phyloP scores from a whole-genome alignment of 2,797 vertebrate genomes.

The Sebastes umbrosus region DNA sequence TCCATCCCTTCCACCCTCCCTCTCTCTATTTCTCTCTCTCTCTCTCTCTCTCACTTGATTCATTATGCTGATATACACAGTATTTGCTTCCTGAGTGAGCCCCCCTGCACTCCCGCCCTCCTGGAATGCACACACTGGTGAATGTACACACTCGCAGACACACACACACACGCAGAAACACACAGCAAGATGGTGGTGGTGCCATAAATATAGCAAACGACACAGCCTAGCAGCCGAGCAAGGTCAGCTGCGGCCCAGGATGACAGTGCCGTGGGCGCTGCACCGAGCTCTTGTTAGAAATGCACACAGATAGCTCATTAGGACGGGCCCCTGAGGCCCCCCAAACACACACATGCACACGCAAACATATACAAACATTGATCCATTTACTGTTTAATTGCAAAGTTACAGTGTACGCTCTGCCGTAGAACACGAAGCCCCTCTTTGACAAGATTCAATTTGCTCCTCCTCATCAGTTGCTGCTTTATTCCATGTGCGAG shows the following conservation, averaged over 20 bases:
- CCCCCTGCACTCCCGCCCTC: conserved; percentile 74
- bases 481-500: conserved; percentile 20
- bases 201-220: conserved; percentile 88
- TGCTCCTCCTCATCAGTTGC: conserved; percentile 34
- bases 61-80: conserved; percentile 89
- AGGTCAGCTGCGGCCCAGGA: conserved; percentile 85
- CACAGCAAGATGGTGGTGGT: conserved; percentile 74
- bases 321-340: conserved; percentile 81
- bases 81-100: conserved; percentile 84
- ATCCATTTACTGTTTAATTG: conserved; percentile 80
- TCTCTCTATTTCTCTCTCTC: conserved; percentile 28
- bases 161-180: conserved; percentile 35
- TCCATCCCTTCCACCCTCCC: conserved; percentile 62
- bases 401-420: conserved; percentile 59
- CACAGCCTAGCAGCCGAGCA: conserved; percentile 83
- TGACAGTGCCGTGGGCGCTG: conserved; percentile 85
- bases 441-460: conserved; percentile 60
- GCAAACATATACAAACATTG: conserved; percentile 79
- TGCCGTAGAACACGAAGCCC: conserved; percentile 30
- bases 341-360: conserved; percentile 70
- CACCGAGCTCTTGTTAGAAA: conserved; percentile 82
- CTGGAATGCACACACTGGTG: conserved; percentile 65
- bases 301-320: conserved; percentile 88
- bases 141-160: conserved; percentile 51
- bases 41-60: conserved; percentile 81